Conservation (phyloP, 2,888 invertebrate genomes). For the Acanthosepion pharaonis region DNA sequence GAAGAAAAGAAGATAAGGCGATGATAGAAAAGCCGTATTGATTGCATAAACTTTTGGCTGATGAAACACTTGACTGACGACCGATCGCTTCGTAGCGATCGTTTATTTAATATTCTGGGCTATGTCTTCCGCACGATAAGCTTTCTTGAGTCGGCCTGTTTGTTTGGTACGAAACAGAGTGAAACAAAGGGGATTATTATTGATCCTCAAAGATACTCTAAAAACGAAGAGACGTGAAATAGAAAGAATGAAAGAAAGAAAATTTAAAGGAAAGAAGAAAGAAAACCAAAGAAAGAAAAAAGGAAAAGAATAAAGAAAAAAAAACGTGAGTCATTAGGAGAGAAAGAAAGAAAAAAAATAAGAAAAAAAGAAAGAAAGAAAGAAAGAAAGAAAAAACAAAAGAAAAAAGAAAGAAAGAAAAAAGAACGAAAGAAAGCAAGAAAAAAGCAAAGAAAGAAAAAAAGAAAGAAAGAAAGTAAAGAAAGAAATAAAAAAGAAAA, state of each 20-base stretch:
- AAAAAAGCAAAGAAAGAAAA: too few species aligned
- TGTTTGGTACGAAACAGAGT: neutral
- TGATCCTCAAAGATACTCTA: neutral
- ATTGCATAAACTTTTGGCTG: neutral
- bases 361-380: too few species aligned
- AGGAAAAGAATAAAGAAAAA: too few species aligned
- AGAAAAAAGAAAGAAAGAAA: too few species aligned
- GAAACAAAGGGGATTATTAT: neutral
- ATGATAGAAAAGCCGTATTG: neutral
- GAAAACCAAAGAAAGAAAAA: neutral
- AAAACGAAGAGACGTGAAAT: neutral
- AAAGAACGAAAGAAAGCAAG: too few species aligned
- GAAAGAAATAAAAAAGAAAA: too few species aligned
- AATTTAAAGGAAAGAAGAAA: neutral
- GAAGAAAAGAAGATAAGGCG: neutral
- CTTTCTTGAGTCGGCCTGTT: neutral
- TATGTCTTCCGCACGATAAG: neutral
- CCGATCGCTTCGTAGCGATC: neutral
- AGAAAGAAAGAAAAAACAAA: too few species aligned
- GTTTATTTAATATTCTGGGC: neutral
- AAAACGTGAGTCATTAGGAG: too few species aligned
- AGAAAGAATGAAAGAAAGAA: neutral
- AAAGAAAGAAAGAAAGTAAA: too few species aligned
- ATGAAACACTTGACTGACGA: neutral
- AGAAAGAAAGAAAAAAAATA: too few species aligned